phyloP scores from a whole-genome alignment of 2,797 vertebrate species.

The Falco biarmicus region DNA sequence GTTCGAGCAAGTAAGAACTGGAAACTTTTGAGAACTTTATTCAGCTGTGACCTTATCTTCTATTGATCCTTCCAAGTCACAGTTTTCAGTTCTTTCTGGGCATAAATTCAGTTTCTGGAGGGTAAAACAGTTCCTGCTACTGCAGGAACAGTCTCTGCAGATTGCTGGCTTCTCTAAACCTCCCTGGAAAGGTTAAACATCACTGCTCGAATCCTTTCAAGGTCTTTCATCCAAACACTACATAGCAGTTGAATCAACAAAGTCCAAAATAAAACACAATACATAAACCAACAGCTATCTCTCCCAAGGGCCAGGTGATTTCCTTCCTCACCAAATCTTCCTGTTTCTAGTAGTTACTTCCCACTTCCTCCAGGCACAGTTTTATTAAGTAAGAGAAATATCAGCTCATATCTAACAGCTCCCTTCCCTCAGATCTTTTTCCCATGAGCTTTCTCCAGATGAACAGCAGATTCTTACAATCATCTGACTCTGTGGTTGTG shows the following conservation, averaged over 20 bases:
- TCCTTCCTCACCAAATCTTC: conserved; percentile 3
- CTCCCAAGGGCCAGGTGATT: background rate
- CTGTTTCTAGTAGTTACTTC: conserved; percentile 3
- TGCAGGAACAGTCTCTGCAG: background rate
- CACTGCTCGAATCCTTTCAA: background rate
- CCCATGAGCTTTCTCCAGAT: background rate
- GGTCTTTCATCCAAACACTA: background rate
- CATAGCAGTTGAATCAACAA: background rate
- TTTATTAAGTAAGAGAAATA: conserved; percentile 16
- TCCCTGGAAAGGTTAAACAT: background rate
- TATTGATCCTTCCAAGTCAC: background rate
- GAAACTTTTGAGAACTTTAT: conserved; percentile 47
- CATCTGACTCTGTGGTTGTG: background rate
- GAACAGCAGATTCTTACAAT: background rate
- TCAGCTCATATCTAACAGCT: background rate
- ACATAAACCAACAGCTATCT: background rate
- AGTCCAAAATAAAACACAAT: background rate
- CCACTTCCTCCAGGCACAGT: background rate
- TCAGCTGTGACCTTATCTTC: conserved; percentile 33
- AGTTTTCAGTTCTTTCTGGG: background rate
- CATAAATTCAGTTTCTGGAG: conserved; percentile 19
- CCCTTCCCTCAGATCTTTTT: background rate
- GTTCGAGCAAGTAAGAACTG: background rate
- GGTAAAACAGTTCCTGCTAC: background rate
- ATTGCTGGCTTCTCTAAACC: background rate